Base-by-base conservation (phyloP, 1,140 invertebrate species). In the Pissodes strobi region DNA sequence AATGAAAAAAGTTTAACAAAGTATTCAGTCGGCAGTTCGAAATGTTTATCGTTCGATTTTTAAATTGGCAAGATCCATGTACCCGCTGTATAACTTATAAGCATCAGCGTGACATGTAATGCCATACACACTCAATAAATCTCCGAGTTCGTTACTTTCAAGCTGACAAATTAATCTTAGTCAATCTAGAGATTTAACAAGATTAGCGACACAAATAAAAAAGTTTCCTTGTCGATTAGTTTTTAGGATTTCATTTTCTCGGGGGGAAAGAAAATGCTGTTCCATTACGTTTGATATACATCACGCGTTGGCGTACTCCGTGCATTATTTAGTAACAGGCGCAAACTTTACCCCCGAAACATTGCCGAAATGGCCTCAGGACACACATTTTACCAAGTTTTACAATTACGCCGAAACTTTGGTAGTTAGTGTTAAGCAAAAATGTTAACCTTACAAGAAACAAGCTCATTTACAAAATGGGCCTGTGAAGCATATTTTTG, bases 391-490 rank as follows among this genome's bases (percentile, higher is more conserved):
- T 21, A 12, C 18, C 41, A 45, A 45, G 41, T 45, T 45, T 45
- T 45, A 45, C 41, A 45, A 45, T 45, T 45, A 45, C 41, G 41
- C 41, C 41, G 19, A 45, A 45, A 45, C 6, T 45, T 45, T 45
- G 17, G 41, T 45, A 45, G 6, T 45, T 45, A 45, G 41, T 45
- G 41, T 45, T 45, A 45, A 45, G 41, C 41, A 18, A 45, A 45
- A 45, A 2, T 45, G 19, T 45, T 45, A 45, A 45, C 41, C 41
- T 45, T 45, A 45, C 41, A 21, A 18, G 41, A 12, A 45, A 45
- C 41, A 45, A 45, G 41, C 41, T 45, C 12, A 9, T 45, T 45
- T 45, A 45, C 15, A 45, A 15, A 45, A 45, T 45, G 41, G 41
- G 41, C 18, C 6, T 45, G 15, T 45, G 19, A 15, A 45, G 9